Evolutionary conservation across 1,140 invertebrate species (phyloP).

Genomic region (Pseudomyrmex sp.): DNA sequence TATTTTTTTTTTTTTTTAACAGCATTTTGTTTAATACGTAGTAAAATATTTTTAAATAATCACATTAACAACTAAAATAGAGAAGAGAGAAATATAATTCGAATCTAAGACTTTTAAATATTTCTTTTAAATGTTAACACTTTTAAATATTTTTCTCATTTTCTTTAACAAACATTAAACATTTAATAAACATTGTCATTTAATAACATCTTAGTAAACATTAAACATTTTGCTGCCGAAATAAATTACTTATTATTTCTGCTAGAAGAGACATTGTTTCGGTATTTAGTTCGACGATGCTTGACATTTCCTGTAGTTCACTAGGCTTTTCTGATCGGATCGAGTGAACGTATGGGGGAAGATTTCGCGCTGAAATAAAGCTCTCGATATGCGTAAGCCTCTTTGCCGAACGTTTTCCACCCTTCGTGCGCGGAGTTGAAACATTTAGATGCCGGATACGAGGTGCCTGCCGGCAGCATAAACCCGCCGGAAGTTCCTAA

Average conservation of each 20-base stretch:
- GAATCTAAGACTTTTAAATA: too few relatives aligned
- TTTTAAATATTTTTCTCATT: too few relatives aligned
- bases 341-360: not conserved
- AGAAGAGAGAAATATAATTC: too few relatives aligned
- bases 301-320: not conserved
- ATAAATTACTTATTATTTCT: too few relatives aligned
- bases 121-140: too few relatives aligned
- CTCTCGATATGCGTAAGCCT: constrained; percentile 37
- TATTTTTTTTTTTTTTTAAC: not conserved
- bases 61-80: too few relatives aligned
- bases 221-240: too few relatives aligned
- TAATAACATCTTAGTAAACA: too few relatives aligned
- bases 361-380: constrained; percentile 10
- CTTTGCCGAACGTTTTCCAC: constrained; percentile 41
- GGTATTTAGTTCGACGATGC: not conserved
- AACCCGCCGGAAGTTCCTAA: constrained; percentile 83
- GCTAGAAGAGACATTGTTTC: not conserved
- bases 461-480: constrained; percentile 78
- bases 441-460: constrained; percentile 81
- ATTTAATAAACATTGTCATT: too few relatives aligned
- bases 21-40: too few relatives aligned
- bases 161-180: too few relatives aligned
- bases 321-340: constrained; percentile 1
- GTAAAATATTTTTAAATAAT: too few relatives aligned
- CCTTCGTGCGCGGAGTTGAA: constrained; percentile 66